Base-by-base conservation (phyloP, 2,888 invertebrate species). In the Brenthis daphne region DNA sequence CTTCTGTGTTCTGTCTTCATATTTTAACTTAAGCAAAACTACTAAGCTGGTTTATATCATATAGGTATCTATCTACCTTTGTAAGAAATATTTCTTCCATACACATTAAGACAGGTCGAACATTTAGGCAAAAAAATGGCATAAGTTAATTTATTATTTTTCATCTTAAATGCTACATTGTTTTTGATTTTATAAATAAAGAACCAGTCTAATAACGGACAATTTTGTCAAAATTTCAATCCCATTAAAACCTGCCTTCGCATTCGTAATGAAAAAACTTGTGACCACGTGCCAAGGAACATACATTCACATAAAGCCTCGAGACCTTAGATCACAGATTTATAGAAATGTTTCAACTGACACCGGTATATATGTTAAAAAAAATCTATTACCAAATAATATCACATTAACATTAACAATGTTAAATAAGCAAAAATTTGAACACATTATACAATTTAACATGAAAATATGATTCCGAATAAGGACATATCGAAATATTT, bases 251-350 rank as follows among this genome's bases (percentile, higher is more conserved):
- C 56, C 53, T 68, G 64, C 70, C 65, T 61, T 70, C 57, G 72
- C 56, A 64, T 68, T 71, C 63, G 65, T 71, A 65, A 70, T 68
- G 67, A 69, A 72, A 84, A 86, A 83, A 82, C 79, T 76, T 78
- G 76, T 80, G 79, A 85, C 87, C 89, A 89, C 89, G 89, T 89
- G 89, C 88, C 87, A 81, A 78, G 78, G 80, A 79, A 79, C 76
- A 83, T 79, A 82, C 79, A 81, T 72, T 68, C 68, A 67, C 55
- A 63, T 67, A 67, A 60, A 67, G 56, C 67, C 67, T 63, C 61
- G 24, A 56, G 12, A 48, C 67, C 67, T 67, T 51, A 67, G 67
- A 67, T 16, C 54, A 50, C 20, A 13, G 20, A 48, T 29, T 20
- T n/a, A 50, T 55, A 63, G 61, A 67, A 67, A 63, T 67, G 67